phyloP scores from a whole-genome alignment of 2,888 invertebrate species.

The Rhaphigaster nebulosa region DNA sequence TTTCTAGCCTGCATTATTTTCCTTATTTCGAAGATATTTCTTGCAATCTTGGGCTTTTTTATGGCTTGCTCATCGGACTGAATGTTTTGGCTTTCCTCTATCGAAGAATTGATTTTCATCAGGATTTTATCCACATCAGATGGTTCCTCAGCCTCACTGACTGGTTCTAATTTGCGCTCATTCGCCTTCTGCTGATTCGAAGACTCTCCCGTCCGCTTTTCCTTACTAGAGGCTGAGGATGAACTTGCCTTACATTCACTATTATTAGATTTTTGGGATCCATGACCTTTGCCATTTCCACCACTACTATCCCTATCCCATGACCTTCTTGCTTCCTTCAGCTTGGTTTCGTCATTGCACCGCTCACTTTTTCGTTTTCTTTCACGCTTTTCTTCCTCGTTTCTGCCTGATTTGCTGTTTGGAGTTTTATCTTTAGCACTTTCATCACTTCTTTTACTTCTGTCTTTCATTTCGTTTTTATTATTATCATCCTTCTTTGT shows the following conservation, averaged over 20 bases:
- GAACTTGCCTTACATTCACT: constrained; percentile 17
- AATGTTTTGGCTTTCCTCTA: constrained; percentile 58
- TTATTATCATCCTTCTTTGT: constrained; percentile 60
- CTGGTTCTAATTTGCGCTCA: constrained; percentile 5
- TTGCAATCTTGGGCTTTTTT: constrained; percentile 79
- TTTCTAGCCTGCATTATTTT: constrained; percentile 78
- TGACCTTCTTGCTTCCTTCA: constrained; percentile 77
- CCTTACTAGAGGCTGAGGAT: neutral
- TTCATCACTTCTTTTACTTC: constrained; percentile 71
- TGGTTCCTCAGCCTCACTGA: constrained; percentile 5
- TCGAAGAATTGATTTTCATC: constrained; percentile 61
- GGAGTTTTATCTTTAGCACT: constrained; percentile 70
- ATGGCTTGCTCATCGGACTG: constrained; percentile 65
- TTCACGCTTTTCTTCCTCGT: constrained; percentile 60
- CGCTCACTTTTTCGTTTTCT: constrained; percentile 62
- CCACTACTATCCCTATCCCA: constrained; percentile 85
- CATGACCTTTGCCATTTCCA: constrained; percentile 69
- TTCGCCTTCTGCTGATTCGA: constrained; percentile 22
- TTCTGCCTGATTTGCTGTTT: constrained; percentile 69
- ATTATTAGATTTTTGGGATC: constrained; percentile 63
- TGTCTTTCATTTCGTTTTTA: constrained; percentile 68
- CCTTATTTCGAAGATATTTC: constrained; percentile 78
- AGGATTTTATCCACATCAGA: constrained; percentile 60
- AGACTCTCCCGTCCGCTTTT: constrained; percentile 29
- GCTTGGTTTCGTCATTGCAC: constrained; percentile 69